phyloP scores from a whole-genome alignment of 2,797 vertebrate genomes.

The Mallotus villosus region DNA sequence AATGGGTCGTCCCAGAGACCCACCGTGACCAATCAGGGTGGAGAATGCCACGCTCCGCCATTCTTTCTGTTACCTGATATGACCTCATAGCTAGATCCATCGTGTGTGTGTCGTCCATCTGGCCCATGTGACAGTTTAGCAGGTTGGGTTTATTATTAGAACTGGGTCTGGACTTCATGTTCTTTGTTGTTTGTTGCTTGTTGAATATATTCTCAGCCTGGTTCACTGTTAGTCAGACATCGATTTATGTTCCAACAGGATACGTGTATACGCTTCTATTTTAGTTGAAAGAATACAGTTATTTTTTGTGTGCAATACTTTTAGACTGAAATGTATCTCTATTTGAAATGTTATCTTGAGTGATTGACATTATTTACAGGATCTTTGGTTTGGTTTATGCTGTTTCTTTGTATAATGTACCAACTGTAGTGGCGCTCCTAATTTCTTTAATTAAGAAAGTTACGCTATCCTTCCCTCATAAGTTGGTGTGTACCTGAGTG shows the following conservation, averaged over 20 bases:
- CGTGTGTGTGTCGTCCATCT: background rate
- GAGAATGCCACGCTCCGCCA: conserved; percentile 6
- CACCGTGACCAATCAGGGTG: background rate
- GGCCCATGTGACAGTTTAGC: conserved; percentile 15
- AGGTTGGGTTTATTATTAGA: background rate
- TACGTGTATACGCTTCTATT: too few relatives aligned
- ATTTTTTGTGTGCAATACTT: background rate
- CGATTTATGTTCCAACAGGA: background rate
- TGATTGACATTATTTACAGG: too few relatives aligned
- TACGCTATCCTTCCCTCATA: background rate
- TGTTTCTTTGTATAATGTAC: too few relatives aligned
- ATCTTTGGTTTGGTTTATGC: too few relatives aligned
- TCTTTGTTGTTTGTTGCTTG: too few relatives aligned
- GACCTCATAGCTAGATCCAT: background rate
- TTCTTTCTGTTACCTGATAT: conserved; percentile 2
- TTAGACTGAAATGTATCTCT: background rate
- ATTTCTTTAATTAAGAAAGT: background rate
- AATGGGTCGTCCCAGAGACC: background rate
- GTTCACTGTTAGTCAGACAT: background rate
- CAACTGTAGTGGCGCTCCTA: too few relatives aligned
- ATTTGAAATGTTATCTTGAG: too few relatives aligned
- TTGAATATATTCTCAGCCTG: too few relatives aligned
- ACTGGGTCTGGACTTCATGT: too few relatives aligned
- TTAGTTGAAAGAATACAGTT: background rate
- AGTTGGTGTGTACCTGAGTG: background rate